Evolutionary conservation across 1,140 invertebrate genomes (phyloP), one percentile per base, ranked within the genome.

Genomic region (Drosophila sucinea): DNA sequence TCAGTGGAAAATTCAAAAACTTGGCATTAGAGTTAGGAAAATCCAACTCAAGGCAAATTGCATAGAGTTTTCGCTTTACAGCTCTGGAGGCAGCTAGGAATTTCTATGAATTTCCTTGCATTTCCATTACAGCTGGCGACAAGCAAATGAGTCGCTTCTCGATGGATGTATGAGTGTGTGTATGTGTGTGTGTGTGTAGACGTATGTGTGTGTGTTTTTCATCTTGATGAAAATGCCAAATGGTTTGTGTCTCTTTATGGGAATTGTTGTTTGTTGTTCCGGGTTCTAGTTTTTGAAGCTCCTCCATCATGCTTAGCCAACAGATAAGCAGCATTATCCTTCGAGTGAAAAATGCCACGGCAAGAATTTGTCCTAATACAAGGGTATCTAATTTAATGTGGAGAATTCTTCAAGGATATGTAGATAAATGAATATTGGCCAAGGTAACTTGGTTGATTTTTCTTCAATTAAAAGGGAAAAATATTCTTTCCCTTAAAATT

Each of bases 181-280:
- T 69, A n/a, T 44, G 65, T 41, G n/a, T 17, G 5, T 7, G 41
- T 38, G 35, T 38, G 40, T 35, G 25, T 62, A 7, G 2, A 17
- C 60, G 72, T 61, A 47, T 44, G 29, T 74, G 60, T 62, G 64
- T 67, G 27, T 62, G 66, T 72, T 63, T 79, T 64, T 71, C 67
- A 65, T 63, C 76, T 79, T 86, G 83, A 86, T 86, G 83, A 79
- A 86, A 84, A 89, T 87, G 79, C 67, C 84, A 86, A 89, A 86
- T 86, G 83, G 79, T 67, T 89, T 86, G 83, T 83, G 76, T 86
- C 83, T 79, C 84, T 87, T 87, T 83, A 87, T 87, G 83, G 84
- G 84, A 87, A 87, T 87, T 89, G 83, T 87, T 87, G 83, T 87
- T 89, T 79, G 76, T 87, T 77, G 65, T 73, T 79, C 70, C 67